phyloP scores from a whole-genome alignment of 2,113 vertebrate species.

The Corydoras maculifer region DNA sequence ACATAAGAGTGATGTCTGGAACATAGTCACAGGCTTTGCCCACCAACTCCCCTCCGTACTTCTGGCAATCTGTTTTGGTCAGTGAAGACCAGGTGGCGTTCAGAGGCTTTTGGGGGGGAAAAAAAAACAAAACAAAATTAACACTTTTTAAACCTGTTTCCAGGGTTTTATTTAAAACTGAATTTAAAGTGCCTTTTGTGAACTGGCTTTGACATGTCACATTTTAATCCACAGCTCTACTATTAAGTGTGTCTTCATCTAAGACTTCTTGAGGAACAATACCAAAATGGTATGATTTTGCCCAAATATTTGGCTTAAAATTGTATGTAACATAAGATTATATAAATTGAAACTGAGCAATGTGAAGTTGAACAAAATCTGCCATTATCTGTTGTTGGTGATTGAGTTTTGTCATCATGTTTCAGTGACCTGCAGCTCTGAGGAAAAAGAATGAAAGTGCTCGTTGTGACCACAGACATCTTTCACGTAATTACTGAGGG shows the following conservation, averaged over 20 bases:
- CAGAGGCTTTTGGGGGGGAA: constrained; percentile 50
- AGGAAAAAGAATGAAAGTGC: constrained; percentile 25
- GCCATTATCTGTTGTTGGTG: not conserved
- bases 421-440: constrained; percentile 32
- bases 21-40: constrained; percentile 80
- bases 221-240: too few relatives aligned
- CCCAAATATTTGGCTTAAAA: too few relatives aligned
- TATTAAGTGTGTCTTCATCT: too few relatives aligned
- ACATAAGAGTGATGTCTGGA: constrained; percentile 94
- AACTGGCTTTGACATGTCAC: too few relatives aligned
- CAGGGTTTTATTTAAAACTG: too few relatives aligned
- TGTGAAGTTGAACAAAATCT: not conserved
- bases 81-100: constrained; percentile 78
- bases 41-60: constrained; percentile 75
- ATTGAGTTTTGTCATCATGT: constrained; percentile 35
- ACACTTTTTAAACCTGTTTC: not conserved
- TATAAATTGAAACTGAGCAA: not conserved
- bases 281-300: too few relatives aligned
- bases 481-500: constrained; percentile 1
- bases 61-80: constrained; percentile 76
- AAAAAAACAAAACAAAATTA: not conserved
- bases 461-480: constrained; percentile 24
- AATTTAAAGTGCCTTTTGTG: too few relatives aligned
- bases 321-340: too few relatives aligned
- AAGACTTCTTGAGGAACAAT: too few relatives aligned